Percentiles rank a stretch among this genome's conserved stretches.
Conservation (phyloP, 2,888 invertebrate genomes). For the Caenorhabditis wallacei region DNA sequence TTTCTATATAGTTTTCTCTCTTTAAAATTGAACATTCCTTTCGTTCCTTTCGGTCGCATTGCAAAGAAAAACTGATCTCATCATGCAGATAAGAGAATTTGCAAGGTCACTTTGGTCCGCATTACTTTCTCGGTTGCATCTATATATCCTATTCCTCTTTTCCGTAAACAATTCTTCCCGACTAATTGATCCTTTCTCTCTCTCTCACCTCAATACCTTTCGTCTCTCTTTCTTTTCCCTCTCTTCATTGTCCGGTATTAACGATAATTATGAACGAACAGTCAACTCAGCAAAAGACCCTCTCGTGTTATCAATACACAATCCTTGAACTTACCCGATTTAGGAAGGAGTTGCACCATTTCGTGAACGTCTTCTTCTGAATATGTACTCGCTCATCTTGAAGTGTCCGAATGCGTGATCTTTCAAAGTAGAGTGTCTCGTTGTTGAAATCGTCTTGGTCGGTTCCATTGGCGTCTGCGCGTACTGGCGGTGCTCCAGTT, state of each 20-base stretch:
- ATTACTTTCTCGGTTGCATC: slow-evolving; percentile 48
- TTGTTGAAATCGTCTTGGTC: slow-evolving; percentile 77
- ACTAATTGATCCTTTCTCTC: slow-evolving; percentile 50
- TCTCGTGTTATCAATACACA: neutral
- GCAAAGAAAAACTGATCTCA: slow-evolving; percentile 54
- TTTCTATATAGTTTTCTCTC: neutral
- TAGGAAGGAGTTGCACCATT: slow-evolving; percentile 99
- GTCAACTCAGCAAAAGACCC: neutral
- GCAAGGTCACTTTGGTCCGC: slow-evolving; percentile 43
- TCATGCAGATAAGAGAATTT: slow-evolving; percentile 36
- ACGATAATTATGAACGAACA: slow-evolving; percentile 14
- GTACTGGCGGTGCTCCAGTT: slow-evolving; percentile 65
- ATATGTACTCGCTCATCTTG: slow-evolving; percentile 97
- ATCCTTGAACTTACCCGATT: slow-evolving; percentile 88
- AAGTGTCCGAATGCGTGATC: slow-evolving; percentile 81
- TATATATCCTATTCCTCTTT: slow-evolving; percentile 13
- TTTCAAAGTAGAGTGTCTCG: slow-evolving; percentile 81
- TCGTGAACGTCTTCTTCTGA: slow-evolving; percentile 99
- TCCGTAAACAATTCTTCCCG: slow-evolving; percentile 53
- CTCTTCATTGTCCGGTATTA: slow-evolving; percentile 2
- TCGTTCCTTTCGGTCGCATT: slow-evolving; percentile 17
- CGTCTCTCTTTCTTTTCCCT: neutral
- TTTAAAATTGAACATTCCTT: slow-evolving; percentile 9
- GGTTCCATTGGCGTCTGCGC: slow-evolving; percentile 54
- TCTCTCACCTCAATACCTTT: neutral